Evolutionary conservation across 1,140 invertebrate species (phyloP).

Genomic region (Sogatella furcifera): DNA sequence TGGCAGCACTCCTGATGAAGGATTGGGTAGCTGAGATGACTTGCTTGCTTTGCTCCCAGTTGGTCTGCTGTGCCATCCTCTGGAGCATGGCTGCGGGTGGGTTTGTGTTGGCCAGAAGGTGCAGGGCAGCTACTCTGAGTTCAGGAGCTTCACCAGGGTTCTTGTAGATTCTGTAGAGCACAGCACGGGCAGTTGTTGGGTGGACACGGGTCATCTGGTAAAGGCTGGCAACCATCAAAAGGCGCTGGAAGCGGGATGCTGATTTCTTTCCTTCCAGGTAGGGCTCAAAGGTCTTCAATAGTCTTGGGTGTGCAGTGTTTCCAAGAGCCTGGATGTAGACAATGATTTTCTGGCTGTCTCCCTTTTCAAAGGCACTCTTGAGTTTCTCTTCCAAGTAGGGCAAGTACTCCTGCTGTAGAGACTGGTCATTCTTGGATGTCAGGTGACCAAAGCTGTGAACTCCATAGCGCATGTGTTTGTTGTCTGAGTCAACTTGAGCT

Average conservation of each 20-base stretch:
- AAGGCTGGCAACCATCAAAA: conserved; percentile 45
- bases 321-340: conserved; percentile 50
- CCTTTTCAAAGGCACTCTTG: conserved; percentile 36
- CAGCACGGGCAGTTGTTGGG: conserved; percentile 39
- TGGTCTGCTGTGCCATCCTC: conserved; percentile 53
- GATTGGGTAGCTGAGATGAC: too few species aligned
- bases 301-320: conserved; percentile 43
- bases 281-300: conserved; percentile 46
- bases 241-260: conserved; percentile 45
- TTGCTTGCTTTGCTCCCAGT: conserved; percentile 42
- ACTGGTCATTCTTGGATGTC: conserved; percentile 33
- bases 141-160: conserved; percentile 49
- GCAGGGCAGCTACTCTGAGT: conserved; percentile 50
- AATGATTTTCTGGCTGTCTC: conserved; percentile 42
- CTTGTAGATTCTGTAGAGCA: conserved; percentile 52
- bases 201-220: conserved; percentile 34
- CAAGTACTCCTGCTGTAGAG: conserved; percentile 42
- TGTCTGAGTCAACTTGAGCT: conserved; percentile 42
- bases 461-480: conserved; percentile 46
- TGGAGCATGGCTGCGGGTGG: conserved; percentile 50
- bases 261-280: conserved; percentile 48
- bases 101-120: conserved; percentile 40
- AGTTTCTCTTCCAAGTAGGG: conserved; percentile 42
- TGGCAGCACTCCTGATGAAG: conserved; percentile 38
- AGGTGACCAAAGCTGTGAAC: conserved; percentile 46